Conservation (phyloP, 2,888 invertebrate species). For the Ennomos quercinarius region DNA sequence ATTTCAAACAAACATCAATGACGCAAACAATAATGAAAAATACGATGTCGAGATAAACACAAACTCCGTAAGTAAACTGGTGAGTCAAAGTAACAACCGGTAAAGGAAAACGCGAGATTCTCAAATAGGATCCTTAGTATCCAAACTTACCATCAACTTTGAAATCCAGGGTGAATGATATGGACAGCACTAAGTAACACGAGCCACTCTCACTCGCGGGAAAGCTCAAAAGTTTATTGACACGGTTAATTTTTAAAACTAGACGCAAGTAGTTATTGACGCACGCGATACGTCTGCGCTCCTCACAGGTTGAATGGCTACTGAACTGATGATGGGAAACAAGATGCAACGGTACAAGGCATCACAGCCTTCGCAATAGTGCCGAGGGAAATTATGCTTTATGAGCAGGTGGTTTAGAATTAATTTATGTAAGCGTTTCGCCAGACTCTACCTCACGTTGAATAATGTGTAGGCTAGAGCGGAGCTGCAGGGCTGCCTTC, state of each 20-base stretch:
- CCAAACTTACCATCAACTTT: conserved; percentile 65
- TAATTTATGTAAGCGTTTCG: conserved; percentile 25
- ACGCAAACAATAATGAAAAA: conserved; percentile 28
- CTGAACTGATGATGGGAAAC: conserved; percentile 70
- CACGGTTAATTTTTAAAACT: conserved; percentile 54
- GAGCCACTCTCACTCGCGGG: conserved; percentile 54
- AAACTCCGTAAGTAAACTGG: conserved; percentile 30
- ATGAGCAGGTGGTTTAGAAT: conserved; percentile 32
- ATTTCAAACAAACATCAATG: conserved; percentile 12
- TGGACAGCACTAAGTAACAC: conserved; percentile 40
- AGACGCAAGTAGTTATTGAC: conserved; percentile 18
- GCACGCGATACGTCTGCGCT: conserved; percentile 53
- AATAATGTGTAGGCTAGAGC: conserved; percentile 35
- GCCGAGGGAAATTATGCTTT: conserved; percentile 54
- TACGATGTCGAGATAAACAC: conserved; percentile 31
- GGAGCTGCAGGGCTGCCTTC: conserved; percentile 34
- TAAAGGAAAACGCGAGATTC: conserved; percentile 31
- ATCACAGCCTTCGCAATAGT: conserved; percentile 49
- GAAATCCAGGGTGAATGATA: conserved; percentile 72
- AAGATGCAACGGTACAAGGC: conserved; percentile 56
- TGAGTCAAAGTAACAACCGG: conserved; percentile 33
- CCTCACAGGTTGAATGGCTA: conserved; percentile 53
- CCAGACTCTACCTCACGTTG: conserved; percentile 19
- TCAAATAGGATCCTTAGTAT: conserved; percentile 2
- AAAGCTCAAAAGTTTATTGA: conserved; percentile 58